Evolutionary conservation across 2,797 vertebrate species (phyloP).

Genomic region (Buphagus erythrorhynchus): DNA sequence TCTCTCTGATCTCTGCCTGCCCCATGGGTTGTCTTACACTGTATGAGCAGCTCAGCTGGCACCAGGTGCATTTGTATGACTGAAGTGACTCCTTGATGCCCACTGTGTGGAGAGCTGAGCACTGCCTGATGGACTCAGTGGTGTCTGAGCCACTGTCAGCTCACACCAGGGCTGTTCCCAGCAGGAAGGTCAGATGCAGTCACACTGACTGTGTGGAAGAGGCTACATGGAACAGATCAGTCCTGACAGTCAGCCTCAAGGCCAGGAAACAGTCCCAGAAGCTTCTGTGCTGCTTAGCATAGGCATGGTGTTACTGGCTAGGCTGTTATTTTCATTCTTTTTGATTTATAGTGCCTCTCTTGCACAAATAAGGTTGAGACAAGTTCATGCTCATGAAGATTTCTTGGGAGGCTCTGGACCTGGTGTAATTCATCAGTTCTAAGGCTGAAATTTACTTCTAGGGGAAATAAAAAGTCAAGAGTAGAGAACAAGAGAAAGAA

Average conservation of each 20-base stretch:
- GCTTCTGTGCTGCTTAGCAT: neutral
- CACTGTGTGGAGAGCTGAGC: neutral
- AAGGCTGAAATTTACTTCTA: neutral
- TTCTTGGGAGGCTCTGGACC: neutral
- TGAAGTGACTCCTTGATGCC: neutral
- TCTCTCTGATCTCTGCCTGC: neutral
- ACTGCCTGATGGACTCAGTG: neutral
- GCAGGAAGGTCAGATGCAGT: neutral
- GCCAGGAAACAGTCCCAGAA: neutral
- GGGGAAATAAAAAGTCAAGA: neutral
- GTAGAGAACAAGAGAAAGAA: neutral
- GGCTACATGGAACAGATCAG: neutral
- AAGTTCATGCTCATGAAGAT: neutral
- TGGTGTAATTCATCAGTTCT: neutral
- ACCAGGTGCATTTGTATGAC: neutral
- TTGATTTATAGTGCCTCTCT: neutral
- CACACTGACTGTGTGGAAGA: neutral
- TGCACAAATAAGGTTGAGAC: neutral
- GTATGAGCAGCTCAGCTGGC: rapidly evolving
- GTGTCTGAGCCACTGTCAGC: neutral
- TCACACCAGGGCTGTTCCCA: neutral
- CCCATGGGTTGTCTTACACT: neutral
- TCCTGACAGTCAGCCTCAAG: neutral
- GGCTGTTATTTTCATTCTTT: neutral
- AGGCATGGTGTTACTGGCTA: neutral